Evolutionary conservation across 2,888 invertebrate species (phyloP), one percentile per base, ranked within the genome.

Genomic region (Meandrusa payeni): DNA sequence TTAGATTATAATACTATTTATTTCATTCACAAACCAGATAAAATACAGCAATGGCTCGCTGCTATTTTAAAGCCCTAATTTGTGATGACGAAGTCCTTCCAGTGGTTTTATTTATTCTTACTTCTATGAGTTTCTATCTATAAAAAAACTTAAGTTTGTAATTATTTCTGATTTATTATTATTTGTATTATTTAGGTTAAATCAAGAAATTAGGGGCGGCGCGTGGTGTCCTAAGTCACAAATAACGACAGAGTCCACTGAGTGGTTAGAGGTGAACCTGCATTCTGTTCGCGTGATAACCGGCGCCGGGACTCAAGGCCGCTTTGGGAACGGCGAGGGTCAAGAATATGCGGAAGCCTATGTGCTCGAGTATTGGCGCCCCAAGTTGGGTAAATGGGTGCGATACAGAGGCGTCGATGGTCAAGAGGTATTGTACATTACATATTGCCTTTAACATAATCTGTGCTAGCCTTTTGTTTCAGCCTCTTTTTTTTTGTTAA

Each of bases 161-260:
- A n/a, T n/a, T n/a, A n/a, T n/a, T n/a, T n/a, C n/a, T n/a, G n/a
- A n/a, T n/a, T n/a, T n/a, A n/a, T n/a, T n/a, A n/a, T n/a, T n/a
- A n/a, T n/a, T n/a, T n/a, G n/a, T 34, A 23, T 15, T 24, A 22
- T 10, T 1, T 90, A 97, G 97, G 74, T 88, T 97, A 56, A 92
- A 94, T 54, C 92, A 92, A 59, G 97, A 97, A 69, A 89, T 90
- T 53, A 91, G 93, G 64, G 95, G 96, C 6, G 97, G 97, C 29
- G 97, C 97, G 0, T 97, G 97, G 97, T 97, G 97, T 82, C 97
- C 97, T 5, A 92, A 92, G 76, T 89, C 91, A 36, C 93, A 93
- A 72, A 93, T 95, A 63, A 93, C 93, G 12, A 91, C 92, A n/a
- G 93, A 94, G 59, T 89, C 93, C 1, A 90, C 89, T 46, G 94